Evolutionary conservation across 2,113 vertebrate genomes (phyloP).

Genomic region (Oreochromis spilurus): DNA sequence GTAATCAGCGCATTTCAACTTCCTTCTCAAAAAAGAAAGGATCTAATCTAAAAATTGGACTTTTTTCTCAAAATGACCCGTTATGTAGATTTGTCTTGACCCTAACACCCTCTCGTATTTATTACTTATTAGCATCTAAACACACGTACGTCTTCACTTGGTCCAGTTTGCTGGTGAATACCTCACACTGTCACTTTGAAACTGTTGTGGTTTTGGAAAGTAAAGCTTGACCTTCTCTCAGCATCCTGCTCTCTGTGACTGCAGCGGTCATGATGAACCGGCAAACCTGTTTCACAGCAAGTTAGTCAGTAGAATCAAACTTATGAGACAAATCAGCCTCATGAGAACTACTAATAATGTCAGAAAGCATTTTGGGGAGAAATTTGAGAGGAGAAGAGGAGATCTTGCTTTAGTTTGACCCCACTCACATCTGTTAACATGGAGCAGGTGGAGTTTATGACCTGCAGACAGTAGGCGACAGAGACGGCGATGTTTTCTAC

Average conservation of each 20-base stretch:
- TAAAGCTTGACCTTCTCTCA: background rate
- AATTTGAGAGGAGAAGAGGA: background rate
- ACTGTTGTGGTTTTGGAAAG: background rate
- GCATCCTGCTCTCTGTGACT: background rate
- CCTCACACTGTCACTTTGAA: background rate
- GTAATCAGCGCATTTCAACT: background rate
- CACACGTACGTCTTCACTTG: background rate
- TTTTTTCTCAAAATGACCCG: background rate
- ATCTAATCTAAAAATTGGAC: background rate
- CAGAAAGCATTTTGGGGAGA: background rate
- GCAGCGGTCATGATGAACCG: fast-evolving
- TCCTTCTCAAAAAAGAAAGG: background rate
- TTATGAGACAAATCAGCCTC: background rate
- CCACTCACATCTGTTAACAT: background rate
- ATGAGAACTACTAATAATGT: background rate
- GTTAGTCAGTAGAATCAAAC: background rate
- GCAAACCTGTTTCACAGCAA: fast-evolving
- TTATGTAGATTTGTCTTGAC: background rate
- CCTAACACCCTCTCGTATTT: too few relatives aligned
- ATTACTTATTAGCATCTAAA: background rate
- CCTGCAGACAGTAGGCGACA: background rate
- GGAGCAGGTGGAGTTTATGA: fast-evolving
- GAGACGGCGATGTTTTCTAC: background rate
- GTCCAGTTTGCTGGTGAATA: background rate
- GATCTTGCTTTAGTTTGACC: background rate